Base-by-base conservation (phyloP, 37 sponge, comb jelly and placozoan genomes). In the Trichoplax adhaerens region DNA sequence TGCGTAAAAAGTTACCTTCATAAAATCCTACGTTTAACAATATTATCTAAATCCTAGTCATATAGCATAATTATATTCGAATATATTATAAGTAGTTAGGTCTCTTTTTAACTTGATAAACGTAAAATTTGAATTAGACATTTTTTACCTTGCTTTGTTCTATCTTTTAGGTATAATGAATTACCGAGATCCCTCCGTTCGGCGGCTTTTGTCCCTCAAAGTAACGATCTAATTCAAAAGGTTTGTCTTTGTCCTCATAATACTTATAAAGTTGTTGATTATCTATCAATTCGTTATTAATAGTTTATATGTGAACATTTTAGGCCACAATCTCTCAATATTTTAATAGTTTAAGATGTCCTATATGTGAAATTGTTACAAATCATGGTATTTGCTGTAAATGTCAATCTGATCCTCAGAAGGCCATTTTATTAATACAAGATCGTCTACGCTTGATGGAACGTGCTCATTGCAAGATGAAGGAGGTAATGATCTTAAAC, bases 341-440 rank as follows among this genome's bases (percentile, higher is more conserved):
- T 71, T 91, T 85, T 75, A 73, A 86, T 46, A 79, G 80, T 3
- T 68, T 72, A 59, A 87, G 86, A 61, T 91, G 92, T 58, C 74
- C 76, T n/a, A 65, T 86, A 52, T 91, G 92, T 81, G 80, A 70
- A 4, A 61, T 64, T 51, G 68, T 86, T 57, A 84, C 92, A 2
- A 65, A 49, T 50, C 81, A 83, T 10, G 74, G 70, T 1, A 69
- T 80, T 55, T 91, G 92, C 58, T 5, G 57, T 7, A 50, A 64
- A 2, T 87, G 88, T 64, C 56, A 58, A n/a, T 52, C 50, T 7
- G 72, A 86, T 63, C 72, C 75, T 0, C 85, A 84, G 66, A 72
- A 66, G 55, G 80, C 76, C 0, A 74, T 76, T 47, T 58, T 59
- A 51, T 59, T 61, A 1, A 5, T 12, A 3, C 10, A 78, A 55